phyloP scores from a whole-genome alignment of 2,888 invertebrate genomes.

The Dryobotodes eremita region DNA sequence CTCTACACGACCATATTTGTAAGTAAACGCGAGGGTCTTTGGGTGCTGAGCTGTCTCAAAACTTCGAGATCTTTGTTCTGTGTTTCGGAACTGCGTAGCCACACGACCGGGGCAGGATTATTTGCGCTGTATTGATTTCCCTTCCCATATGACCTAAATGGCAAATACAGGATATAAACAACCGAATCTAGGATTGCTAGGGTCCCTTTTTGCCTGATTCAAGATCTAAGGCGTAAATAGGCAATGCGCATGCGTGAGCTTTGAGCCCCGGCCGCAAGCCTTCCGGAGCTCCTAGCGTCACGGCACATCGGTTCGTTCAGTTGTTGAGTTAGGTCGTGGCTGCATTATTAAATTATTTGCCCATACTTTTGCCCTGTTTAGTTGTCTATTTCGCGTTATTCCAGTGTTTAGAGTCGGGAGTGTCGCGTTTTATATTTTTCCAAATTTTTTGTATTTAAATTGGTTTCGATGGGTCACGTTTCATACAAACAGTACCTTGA shows the following conservation, averaged over 20 bases:
- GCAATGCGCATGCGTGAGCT: constrained; percentile 30
- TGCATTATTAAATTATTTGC: not conserved
- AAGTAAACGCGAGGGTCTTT: constrained; percentile 4
- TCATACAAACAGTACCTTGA: constrained; percentile 8
- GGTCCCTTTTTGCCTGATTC: constrained; percentile 36
- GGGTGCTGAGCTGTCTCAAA: not conserved
- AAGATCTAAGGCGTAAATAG: constrained; percentile 6
- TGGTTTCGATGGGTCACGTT: constrained; percentile 26
- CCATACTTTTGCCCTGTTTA: not conserved
- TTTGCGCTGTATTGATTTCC: constrained; percentile 33
- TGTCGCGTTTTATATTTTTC: not conserved
- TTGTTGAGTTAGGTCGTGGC: constrained; percentile 42
- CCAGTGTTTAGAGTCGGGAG: not conserved
- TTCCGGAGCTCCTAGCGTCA: not conserved
- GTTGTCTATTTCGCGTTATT: constrained; percentile 20
- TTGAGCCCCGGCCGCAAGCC: not conserved
- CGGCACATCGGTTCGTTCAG: constrained; percentile 41
- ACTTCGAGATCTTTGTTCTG: constrained; percentile 15
- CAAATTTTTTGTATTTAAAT: not conserved
- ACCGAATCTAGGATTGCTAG: constrained; percentile 39
- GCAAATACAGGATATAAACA: constrained; percentile 23
- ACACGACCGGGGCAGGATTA: constrained; percentile 11
- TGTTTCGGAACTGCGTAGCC: constrained; percentile 31
- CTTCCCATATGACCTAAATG: not conserved
- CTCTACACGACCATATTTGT: not conserved